These are phyloP conservation scores for Eupithecia abbreviata DNA, from an alignment of 2,888 invertebrate genomes.

Conservation along the genomic window DNA sequence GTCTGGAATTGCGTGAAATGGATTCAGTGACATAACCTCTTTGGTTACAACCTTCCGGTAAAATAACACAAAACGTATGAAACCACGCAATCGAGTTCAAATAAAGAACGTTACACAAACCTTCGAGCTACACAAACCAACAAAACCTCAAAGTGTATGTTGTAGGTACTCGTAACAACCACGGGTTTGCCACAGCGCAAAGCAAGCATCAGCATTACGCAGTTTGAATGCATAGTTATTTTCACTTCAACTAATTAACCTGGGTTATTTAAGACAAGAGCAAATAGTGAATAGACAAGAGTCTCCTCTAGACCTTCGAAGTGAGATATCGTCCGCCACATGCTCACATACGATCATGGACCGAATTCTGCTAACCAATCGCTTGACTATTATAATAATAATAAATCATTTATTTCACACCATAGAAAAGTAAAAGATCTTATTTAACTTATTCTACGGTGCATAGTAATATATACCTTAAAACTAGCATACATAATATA, in stretches of 20 bases:
- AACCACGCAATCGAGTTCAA: slow-evolving; percentile 10
- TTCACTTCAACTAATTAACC: not conserved
- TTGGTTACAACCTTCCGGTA: not conserved
- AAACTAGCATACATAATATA: too few species aligned
- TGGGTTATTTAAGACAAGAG: not conserved
- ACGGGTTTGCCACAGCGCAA: not conserved
- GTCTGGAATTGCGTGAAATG: not conserved
- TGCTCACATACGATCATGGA: not conserved
- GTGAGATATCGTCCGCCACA: not conserved
- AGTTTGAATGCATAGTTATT: not conserved
- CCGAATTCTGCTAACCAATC: too few species aligned
- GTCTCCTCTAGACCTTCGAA: not conserved
- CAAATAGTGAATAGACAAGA: not conserved
- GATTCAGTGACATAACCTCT: not conserved
- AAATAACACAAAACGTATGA: slow-evolving; percentile 10
- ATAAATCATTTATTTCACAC: too few species aligned
- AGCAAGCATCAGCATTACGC: not conserved
- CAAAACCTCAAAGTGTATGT: slow-evolving; percentile 22
- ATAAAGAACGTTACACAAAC: slow-evolving; percentile 4
- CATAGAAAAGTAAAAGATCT: too few species aligned
- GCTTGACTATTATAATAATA: too few species aligned
- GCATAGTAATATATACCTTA: too few species aligned
- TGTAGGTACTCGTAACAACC: not conserved
- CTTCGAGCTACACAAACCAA: slow-evolving; percentile 7
- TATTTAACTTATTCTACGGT: too few species aligned